A percentile compares a stretch with the other conserved stretches of the same genome.
phyloP scores from a whole-genome alignment of 1,140 invertebrate genomes.

The Drosophila leontia region DNA sequence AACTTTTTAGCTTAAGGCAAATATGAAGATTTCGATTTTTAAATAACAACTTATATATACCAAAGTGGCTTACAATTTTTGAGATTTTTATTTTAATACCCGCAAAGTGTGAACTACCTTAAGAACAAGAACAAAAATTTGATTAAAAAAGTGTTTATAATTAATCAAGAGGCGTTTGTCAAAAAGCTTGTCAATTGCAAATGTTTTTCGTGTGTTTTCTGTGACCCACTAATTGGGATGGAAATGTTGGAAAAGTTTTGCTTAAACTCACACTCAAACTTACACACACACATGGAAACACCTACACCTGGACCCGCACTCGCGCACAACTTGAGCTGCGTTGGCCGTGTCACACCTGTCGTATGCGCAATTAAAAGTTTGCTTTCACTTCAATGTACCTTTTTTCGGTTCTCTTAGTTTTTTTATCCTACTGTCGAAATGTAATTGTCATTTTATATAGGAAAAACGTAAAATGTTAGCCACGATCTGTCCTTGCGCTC shows the following conservation, averaged over 20 bases:
- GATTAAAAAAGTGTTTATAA: conserved; percentile 52
- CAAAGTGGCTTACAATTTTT: too few species aligned
- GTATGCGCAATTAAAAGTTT: conserved; percentile 80
- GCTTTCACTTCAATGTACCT: conserved; percentile 35
- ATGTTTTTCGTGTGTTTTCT: conserved; percentile 38
- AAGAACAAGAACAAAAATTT: background rate
- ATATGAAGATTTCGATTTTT: too few species aligned
- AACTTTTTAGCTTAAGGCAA: too few species aligned
- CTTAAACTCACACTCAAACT: conserved; percentile 12
- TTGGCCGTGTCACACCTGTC: conserved; percentile 64
- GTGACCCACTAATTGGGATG: conserved; percentile 47
- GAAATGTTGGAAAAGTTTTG: conserved; percentile 41
- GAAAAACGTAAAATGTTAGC: conserved; percentile 40
- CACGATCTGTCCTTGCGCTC: conserved; percentile 48
- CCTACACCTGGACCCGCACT: conserved; percentile 3
- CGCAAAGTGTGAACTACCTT: background rate
- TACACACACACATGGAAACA: conserved; percentile 1
- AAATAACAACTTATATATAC: too few species aligned
- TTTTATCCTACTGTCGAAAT: conserved; percentile 19
- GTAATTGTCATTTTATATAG: conserved; percentile 70
- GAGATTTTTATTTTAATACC: background rate
- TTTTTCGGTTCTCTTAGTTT: background rate
- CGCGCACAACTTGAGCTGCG: conserved; percentile 28
- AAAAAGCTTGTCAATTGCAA: conserved; percentile 61
- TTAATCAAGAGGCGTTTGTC: conserved; percentile 45